These are phyloP conservation scores for Zapornia atra DNA, from an alignment of 2,113 vertebrate species.

Conservation along the genomic window DNA sequence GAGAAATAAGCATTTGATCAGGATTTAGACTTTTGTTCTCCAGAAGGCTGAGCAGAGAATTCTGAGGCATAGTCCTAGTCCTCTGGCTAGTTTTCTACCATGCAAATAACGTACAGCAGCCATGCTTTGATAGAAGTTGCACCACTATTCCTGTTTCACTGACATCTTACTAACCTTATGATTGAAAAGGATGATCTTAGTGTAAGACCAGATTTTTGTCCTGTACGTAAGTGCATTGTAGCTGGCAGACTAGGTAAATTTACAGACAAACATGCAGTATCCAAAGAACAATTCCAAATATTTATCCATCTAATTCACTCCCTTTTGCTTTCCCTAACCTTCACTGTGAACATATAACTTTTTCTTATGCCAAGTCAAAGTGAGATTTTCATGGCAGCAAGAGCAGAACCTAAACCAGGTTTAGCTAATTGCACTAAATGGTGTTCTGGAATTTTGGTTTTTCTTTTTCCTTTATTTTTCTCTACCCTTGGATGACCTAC, in stretches of 20 bases:
- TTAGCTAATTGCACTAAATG: neutral
- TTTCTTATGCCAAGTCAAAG: neutral
- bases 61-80: neutral
- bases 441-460: neutral
- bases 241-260: neutral
- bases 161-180: neutral
- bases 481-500: neutral
- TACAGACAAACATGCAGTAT: neutral
- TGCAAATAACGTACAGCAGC: neutral
- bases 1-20: neutral
- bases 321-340: neutral
- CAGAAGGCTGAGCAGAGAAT: neutral
- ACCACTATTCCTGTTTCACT: neutral
- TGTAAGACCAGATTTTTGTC: neutral
- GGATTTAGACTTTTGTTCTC: neutral
- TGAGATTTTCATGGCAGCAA: neutral
- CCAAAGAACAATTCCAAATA: neutral
- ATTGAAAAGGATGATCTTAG: neutral
- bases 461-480: neutral
- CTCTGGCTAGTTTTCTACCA: neutral
- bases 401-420: neutral
- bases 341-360: neutral
- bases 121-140: neutral
- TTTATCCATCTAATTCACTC: neutral
- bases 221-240: neutral